Evolutionary conservation across 2,888 invertebrate species (phyloP).

Genomic region (Yponomeuta sedellus): DNA sequence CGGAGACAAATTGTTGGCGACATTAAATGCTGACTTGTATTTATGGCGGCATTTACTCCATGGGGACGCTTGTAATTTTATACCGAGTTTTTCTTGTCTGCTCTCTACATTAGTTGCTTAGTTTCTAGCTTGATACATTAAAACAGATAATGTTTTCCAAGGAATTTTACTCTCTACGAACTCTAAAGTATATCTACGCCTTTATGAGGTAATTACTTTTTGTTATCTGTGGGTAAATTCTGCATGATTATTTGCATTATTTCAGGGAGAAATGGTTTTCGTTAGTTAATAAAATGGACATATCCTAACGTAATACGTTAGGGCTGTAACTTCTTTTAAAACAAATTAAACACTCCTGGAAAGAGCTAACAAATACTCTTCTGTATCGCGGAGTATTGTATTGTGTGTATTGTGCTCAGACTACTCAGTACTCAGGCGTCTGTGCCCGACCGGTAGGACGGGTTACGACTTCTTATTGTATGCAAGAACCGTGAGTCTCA

Average conservation of each 20-base stretch:
- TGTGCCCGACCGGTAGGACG: constrained; percentile 53
- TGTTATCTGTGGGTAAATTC: too few species aligned
- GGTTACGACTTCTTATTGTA: constrained; percentile 45
- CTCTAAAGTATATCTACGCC: too few species aligned
- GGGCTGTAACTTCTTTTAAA: too few species aligned
- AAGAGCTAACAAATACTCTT: background rate
- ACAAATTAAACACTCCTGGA: too few species aligned
- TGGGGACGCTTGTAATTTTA: background rate
- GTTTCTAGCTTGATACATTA: background rate
- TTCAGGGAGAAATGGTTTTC: too few species aligned
- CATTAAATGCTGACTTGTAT: constrained; percentile 1
- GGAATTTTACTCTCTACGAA: background rate
- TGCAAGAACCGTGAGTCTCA: background rate
- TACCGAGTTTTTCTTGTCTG: background rate
- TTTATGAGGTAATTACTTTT: too few species aligned
- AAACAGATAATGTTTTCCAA: background rate
- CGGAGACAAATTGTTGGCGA: constrained; percentile 9
- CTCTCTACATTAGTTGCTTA: background rate
- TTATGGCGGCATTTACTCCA: constrained; percentile 5
- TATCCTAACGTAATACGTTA: too few species aligned
- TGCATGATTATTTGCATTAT: too few species aligned
- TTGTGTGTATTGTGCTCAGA: constrained; percentile 39
- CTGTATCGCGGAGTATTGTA: constrained; percentile 36
- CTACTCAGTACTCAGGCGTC: constrained; percentile 24
- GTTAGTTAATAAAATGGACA: too few species aligned